Evolutionary conservation across 2,888 invertebrate species (phyloP).

Genomic region (Zygaena filipendulae): DNA sequence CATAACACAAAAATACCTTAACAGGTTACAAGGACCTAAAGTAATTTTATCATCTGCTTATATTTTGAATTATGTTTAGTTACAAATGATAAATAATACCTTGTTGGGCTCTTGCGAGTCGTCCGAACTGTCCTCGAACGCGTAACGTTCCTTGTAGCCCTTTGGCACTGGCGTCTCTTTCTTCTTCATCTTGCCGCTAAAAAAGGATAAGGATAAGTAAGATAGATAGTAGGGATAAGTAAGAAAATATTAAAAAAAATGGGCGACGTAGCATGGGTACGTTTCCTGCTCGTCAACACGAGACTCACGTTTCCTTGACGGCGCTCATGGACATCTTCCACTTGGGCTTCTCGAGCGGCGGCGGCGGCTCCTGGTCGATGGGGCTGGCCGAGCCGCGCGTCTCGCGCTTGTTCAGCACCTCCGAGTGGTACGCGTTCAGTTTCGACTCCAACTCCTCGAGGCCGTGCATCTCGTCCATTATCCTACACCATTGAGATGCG

Average conservation of each 20-base stretch:
- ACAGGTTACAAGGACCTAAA: too few relatives aligned
- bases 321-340: constrained; percentile 79
- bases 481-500: too few relatives aligned
- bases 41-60: too few relatives aligned
- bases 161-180: constrained; percentile 64
- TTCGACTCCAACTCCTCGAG: constrained; percentile 81
- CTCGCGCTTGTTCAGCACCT: constrained; percentile 58
- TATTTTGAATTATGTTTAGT: too few relatives aligned
- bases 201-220: too few relatives aligned
- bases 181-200: constrained; percentile 70
- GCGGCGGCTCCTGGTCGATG: constrained; percentile 56
- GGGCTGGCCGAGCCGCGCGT: constrained; percentile 53
- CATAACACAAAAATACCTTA: too few relatives aligned
- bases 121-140: constrained; percentile 59
- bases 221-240: constrained; percentile 1
- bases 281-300: neutral
- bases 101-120: constrained; percentile 49
- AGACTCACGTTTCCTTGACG: constrained; percentile 60
- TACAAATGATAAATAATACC: too few relatives aligned
- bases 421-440: constrained; percentile 80
- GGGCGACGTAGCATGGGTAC: too few relatives aligned
- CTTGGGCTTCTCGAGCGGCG: constrained; percentile 66
- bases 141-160: constrained; percentile 65
- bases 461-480: constrained; percentile 76
- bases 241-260: constrained; percentile 2